Percentiles rank a stretch among this genome's conserved stretches.
Conservation (phyloP, 2,888 invertebrate species). For the Cryptocephalus moraei region DNA sequence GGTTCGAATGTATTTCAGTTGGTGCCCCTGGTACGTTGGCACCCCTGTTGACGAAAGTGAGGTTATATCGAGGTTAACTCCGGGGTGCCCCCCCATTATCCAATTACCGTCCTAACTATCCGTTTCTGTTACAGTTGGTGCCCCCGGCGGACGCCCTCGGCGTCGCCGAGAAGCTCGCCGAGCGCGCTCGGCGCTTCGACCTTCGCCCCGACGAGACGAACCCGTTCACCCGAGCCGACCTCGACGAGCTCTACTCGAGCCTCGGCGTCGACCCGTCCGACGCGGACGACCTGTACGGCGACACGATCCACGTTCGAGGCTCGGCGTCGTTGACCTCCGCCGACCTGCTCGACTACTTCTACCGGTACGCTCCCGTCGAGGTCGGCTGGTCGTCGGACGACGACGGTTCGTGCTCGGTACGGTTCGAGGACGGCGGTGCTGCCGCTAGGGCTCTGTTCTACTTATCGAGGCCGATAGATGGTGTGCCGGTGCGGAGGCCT, state of each 20-base stretch:
- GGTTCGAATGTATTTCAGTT: no score
- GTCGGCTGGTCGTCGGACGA: slow-evolving; percentile 67
- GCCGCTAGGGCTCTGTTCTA: slow-evolving; percentile 51
- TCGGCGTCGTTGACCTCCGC: slow-evolving; percentile 59
- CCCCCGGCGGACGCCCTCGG: no score
- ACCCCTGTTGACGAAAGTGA: neutral
- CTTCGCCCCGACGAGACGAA: slow-evolving; percentile 37
- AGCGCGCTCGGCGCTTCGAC: slow-evolving; percentile 49
- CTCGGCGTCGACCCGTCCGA: slow-evolving; percentile 47
- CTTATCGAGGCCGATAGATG: slow-evolving; percentile 39
- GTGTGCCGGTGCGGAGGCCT: slow-evolving; percentile 27
- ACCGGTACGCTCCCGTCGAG: slow-evolving; percentile 62
- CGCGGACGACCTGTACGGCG: slow-evolving; percentile 56
- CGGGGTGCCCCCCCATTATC: neutral
- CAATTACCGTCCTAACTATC: no score
- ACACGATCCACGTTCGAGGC: slow-evolving; percentile 67
- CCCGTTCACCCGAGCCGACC: slow-evolving; percentile 36
- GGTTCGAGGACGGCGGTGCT: slow-evolving; percentile 49
- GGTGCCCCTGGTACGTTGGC: no score
- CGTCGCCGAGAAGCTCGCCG: slow-evolving; percentile 37
- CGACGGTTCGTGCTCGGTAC: slow-evolving; percentile 65
- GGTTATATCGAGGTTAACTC: neutral
- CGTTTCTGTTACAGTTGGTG: no score
- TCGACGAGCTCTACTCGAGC: slow-evolving; percentile 36
- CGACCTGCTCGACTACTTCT: slow-evolving; percentile 71